phyloP scores from a whole-genome alignment of 2,888 invertebrate genomes.

The Himalopsyche anomala region DNA sequence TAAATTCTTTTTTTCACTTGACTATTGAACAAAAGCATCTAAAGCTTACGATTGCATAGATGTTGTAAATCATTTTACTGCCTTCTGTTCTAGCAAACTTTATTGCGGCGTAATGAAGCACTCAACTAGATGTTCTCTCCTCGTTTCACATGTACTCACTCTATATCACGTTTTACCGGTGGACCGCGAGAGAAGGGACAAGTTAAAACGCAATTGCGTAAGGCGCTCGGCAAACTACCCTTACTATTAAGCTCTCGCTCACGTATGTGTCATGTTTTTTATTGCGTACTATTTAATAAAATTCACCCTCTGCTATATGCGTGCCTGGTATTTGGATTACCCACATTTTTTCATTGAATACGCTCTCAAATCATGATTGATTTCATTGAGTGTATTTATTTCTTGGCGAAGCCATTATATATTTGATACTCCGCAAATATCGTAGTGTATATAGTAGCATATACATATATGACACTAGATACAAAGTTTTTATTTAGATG shows the following conservation, averaged over 20 bases:
- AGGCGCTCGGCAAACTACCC: neutral
- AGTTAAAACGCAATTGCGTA: constrained; percentile 6
- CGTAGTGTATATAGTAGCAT: neutral
- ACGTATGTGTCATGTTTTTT: constrained; percentile 34
- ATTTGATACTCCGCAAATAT: neutral
- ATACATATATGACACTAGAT: neutral
- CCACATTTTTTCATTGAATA: constrained; percentile 2
- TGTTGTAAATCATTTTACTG: constrained; percentile 41
- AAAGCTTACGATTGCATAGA: neutral
- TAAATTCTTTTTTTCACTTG: too few relatives aligned
- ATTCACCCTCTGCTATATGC: constrained; percentile 1
- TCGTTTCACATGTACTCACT: constrained; percentile 20
- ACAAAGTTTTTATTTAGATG: too few relatives aligned
- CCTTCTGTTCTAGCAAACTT: constrained; percentile 3
- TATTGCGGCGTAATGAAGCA: constrained; percentile 44
- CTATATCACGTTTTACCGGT: constrained; percentile 11
- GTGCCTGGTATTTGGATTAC: neutral
- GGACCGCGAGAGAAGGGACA: neutral
- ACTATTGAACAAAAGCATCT: neutral
- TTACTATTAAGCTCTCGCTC: neutral
- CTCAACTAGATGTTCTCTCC: constrained; percentile 15
- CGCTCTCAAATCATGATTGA: constrained; percentile 6
- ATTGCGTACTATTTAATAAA: constrained; percentile 1
- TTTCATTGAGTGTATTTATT: neutral
- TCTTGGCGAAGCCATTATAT: too few relatives aligned